Evolutionary conservation across 1,140 invertebrate genomes (phyloP).

Genomic region (Stratiolaelaps scimitus): DNA sequence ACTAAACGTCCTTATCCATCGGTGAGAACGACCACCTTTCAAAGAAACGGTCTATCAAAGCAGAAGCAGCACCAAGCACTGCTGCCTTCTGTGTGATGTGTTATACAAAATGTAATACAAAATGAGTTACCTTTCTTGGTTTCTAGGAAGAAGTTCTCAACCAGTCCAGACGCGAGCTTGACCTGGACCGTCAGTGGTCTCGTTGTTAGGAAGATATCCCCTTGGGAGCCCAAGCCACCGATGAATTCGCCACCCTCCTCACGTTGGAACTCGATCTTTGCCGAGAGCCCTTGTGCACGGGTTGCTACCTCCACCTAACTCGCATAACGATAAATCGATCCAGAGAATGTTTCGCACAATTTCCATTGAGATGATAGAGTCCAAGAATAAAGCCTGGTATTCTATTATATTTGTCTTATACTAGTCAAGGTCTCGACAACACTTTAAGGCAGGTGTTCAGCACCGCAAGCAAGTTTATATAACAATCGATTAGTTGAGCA

Average conservation of each 20-base stretch:
- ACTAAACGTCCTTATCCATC: too few species aligned
- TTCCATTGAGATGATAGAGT: not conserved
- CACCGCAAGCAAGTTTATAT: not conserved
- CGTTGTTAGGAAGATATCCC: constrained; percentile 34
- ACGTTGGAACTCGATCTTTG: constrained; percentile 33
- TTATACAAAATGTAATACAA: too few species aligned
- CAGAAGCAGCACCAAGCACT: too few species aligned
- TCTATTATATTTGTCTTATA: too few species aligned
- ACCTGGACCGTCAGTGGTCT: constrained; percentile 32
- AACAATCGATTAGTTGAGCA: too few species aligned
- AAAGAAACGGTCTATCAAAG: too few species aligned
- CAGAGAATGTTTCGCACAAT: not conserved
- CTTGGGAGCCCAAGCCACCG: constrained; percentile 33
- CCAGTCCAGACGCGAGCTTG: constrained; percentile 33
- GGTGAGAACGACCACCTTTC: too few species aligned
- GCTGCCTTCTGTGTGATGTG: too few species aligned
- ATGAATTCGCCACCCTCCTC: constrained; percentile 33
- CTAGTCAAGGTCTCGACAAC: not conserved
- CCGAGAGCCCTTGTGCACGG: constrained; percentile 32
- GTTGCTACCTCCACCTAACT: constrained; percentile 34
- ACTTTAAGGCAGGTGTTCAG: not conserved
- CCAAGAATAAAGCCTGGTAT: too few species aligned
- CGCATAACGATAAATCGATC: constrained; percentile 28
- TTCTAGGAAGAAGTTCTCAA: constrained; percentile 26
- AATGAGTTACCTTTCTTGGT: constrained; percentile 12